Evolutionary conservation across 2,888 invertebrate species (phyloP).

Genomic region (Acleris laterana): DNA sequence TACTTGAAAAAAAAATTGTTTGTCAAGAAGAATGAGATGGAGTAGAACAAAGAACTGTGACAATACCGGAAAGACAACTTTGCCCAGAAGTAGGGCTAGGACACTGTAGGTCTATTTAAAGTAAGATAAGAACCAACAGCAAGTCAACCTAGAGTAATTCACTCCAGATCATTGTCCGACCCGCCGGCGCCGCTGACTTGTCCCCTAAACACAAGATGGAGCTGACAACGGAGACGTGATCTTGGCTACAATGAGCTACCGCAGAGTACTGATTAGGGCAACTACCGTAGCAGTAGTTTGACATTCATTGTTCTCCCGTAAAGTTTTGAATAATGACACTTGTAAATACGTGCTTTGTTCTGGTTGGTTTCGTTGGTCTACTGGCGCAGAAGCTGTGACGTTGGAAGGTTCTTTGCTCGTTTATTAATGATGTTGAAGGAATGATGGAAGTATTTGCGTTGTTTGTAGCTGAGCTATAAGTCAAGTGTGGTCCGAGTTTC

Average conservation of each 20-base stretch:
- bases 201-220: conserved; percentile 19
- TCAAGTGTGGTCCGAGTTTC: no score
- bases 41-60: no score
- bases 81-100: no score
- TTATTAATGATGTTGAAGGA: conserved; percentile 2
- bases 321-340: conserved; percentile 48
- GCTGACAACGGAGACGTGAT: conserved; percentile 42
- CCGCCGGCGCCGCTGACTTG: conserved; percentile 27
- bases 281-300: conserved; percentile 74
- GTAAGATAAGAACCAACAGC: no score
- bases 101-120: no score
- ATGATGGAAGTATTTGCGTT: not conserved
- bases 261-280: conserved; percentile 44
- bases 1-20: no score
- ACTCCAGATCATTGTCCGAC: not conserved
- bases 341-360: conserved; percentile 42
- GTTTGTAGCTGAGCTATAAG: not conserved
- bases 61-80: no score
- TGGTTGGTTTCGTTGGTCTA: conserved; percentile 26
- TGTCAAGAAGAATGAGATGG: no score
- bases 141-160: not conserved
- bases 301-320: conserved; percentile 54
- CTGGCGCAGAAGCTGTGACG: conserved; percentile 25
- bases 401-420: not conserved
- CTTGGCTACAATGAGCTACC: conserved; percentile 43